phyloP scores from a whole-genome alignment of 1,140 invertebrate genomes.

The Ceratina japonica region DNA sequence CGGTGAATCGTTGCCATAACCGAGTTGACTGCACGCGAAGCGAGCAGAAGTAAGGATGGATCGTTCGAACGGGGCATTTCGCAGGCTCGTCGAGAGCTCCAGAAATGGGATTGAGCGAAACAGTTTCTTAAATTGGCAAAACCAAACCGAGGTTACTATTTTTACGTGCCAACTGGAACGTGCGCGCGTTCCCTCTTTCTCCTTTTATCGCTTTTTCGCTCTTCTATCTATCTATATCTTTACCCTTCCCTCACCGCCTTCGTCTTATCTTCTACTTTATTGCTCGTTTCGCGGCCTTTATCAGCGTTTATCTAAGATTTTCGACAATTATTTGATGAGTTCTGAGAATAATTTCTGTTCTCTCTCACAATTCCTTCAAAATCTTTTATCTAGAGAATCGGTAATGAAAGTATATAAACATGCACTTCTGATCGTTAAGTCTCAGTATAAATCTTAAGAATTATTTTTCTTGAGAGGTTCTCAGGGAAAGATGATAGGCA shows the following conservation, averaged over 20 bases:
- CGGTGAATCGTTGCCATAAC: neutral
- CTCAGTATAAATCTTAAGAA: too few species aligned
- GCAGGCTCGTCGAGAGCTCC: slow-evolving; percentile 14
- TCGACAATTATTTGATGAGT: slow-evolving; percentile 11
- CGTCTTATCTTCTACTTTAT: slow-evolving; percentile 9
- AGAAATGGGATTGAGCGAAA: slow-evolving; percentile 46
- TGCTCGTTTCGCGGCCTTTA: neutral
- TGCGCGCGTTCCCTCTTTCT: neutral
- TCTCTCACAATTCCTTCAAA: too few species aligned
- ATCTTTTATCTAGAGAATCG: too few species aligned
- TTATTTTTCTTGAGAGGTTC: too few species aligned
- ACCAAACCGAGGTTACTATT: slow-evolving; percentile 35
- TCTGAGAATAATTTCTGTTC: too few species aligned
- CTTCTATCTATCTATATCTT: slow-evolving; percentile 1
- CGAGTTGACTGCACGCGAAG: neutral
- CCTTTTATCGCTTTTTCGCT: neutral
- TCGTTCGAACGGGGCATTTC: slow-evolving; percentile 20
- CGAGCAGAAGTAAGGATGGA: slow-evolving; percentile 14
- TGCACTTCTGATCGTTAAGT: too few species aligned
- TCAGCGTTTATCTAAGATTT: neutral
- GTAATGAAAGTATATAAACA: too few species aligned
- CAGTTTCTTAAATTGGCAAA: slow-evolving; percentile 52
- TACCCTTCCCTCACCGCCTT: slow-evolving; percentile 8
- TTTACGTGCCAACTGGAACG: slow-evolving; percentile 52
- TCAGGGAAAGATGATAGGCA: too few species aligned